Evolutionary conservation across 2,113 vertebrate genomes (phyloP).

Genomic region (Macrotis lagotis): DNA sequence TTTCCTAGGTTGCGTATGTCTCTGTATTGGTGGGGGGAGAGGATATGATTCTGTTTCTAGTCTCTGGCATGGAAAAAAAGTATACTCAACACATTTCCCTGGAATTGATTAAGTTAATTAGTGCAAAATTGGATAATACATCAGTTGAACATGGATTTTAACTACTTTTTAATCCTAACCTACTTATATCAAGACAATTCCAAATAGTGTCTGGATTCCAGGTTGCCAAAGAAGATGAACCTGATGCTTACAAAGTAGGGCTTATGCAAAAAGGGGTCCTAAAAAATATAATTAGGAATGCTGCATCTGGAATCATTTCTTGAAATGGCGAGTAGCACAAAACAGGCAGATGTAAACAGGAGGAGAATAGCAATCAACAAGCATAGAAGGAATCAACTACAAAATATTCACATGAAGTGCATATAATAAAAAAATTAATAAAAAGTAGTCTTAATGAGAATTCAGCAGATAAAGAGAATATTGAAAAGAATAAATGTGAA

Average conservation of each 20-base stretch:
- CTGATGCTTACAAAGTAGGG: not conserved
- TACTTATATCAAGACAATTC: not conserved
- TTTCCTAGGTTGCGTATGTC: conserved; percentile 20
- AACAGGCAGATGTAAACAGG: conserved; percentile 25
- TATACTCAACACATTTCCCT: not conserved
- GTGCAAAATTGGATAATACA: conserved; percentile 15
- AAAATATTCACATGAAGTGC: not conserved
- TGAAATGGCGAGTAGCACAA: conserved; percentile 18
- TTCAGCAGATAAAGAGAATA: not conserved
- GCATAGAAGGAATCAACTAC: conserved; percentile 22
- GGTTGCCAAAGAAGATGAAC: not conserved
- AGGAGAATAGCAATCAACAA: conserved; percentile 13
- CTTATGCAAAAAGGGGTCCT: not conserved
- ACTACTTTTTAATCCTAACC: not conserved
- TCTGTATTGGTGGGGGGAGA: not conserved
- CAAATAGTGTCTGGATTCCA: conserved; percentile 1
- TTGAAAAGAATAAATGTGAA: not conserved
- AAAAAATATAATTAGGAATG: not conserved
- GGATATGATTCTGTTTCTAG: conserved; percentile 53
- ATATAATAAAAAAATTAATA: not conserved
- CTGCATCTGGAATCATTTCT: conserved; percentile 31
- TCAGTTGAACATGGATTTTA: not conserved
- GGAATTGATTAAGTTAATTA: not conserved
- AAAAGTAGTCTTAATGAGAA: not conserved
- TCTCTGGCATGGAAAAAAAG: not conserved